A percentile compares a stretch with the other conserved stretches of the same genome.
These are phyloP conservation scores for Porites cylindrica DNA, from an alignment of 92 coral and sea anemone genomes.

Conservation along the genomic window DNA sequence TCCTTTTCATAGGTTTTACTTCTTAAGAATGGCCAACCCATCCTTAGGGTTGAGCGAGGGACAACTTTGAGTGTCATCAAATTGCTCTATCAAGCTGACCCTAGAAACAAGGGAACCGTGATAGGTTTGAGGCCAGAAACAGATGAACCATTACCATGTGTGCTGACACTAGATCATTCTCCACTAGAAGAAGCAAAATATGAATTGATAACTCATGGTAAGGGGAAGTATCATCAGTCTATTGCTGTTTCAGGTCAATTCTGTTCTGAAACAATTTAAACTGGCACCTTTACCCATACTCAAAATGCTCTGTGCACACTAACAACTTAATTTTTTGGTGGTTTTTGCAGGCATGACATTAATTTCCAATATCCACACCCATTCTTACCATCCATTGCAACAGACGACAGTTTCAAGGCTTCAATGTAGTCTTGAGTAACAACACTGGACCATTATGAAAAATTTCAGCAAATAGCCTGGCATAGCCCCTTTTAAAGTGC, in stretches of 20 bases:
- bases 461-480: no score
- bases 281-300: no score
- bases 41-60: slow-evolving; percentile 87
- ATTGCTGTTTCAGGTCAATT: no score
- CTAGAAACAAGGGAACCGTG: slow-evolving; percentile 78
- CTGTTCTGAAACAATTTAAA: no score
- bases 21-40: slow-evolving; percentile 79
- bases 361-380: no score
- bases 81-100: slow-evolving; percentile 87
- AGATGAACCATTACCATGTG: slow-evolving; percentile 84
- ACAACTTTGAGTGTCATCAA: slow-evolving; percentile 86
- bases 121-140: slow-evolving; percentile 82
- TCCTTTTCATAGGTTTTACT: slow-evolving; percentile 71
- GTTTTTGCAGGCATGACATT: no score
- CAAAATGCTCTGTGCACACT: no score
- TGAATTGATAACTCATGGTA: slow-evolving; percentile 87
- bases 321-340: no score
- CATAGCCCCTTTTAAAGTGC: background rate
- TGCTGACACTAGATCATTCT: slow-evolving; percentile 81
- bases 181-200: slow-evolving; percentile 84
- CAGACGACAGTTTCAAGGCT: no score
- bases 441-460: no score
- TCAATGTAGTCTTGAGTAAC: no score
- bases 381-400: no score
- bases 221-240: background rate